Evolutionary conservation across 2,797 vertebrate species (phyloP), one percentile per base, ranked within the genome.

Genomic region (Ara ararauna): DNA sequence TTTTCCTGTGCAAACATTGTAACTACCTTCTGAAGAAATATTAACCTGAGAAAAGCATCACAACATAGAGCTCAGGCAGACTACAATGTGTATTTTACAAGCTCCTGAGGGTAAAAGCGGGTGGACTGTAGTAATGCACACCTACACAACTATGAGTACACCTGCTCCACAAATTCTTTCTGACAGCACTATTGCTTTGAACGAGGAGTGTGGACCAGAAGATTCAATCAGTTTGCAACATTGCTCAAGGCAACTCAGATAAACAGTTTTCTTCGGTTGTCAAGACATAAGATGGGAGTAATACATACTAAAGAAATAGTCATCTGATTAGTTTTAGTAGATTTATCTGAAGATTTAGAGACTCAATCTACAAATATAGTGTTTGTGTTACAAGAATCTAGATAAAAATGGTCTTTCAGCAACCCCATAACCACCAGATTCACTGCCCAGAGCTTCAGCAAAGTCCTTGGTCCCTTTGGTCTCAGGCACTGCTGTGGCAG

Each of bases 71-170:
- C n/a, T 82, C 64, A 78, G 73, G 71, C 64, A 95, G 50, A 72
- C 38, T 78, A 60, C n/a, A 53, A 36, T 61, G 86, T 48, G 70
- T 62, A 30, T 81, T 71, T 94, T 93, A 58, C 13, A 34, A 89
- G 72, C 19, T 96, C 90, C 84, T 93, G 61, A 80, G 81, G 77
- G 80, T 42, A 75, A 48, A 23, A 65, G 90, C 89, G 84, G 86
- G 90, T 80, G 78, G 77, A 89, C 75, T 82, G 77, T 95, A 93
- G 91, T 93, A 90, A 77, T 44, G 48, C 27, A 77, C 58, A 90
- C 91, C 86, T 80, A 90, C 93, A 62, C 16, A 6, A 30, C 85
- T 84, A 72, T 1, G 11, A 80, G 72, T 38, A 72, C 84, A 94
- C 75, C 78, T 47, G 64, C 77, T 74, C 84, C 77, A 53, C 68